Evolutionary conservation across 1,140 invertebrate genomes (phyloP), one percentile per base, ranked within the genome.

Genomic region (Lysiphlebus fabarum): DNA sequence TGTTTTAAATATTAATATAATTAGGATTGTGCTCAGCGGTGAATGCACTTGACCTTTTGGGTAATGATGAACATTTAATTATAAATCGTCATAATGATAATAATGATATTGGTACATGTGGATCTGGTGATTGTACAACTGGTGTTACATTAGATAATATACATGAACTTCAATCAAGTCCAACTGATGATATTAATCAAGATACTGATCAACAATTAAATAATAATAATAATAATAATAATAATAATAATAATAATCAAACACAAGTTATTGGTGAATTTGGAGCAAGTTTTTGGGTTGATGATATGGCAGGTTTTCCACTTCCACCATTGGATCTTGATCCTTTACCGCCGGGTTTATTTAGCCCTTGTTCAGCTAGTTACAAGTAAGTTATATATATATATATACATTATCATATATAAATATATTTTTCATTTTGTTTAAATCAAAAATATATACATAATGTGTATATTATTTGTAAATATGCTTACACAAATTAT

Each of bases 301-400:
- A 90, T 74, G 89, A 91, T 67, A 90, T 91, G 88, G 88, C 86
- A 36, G 89, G 88, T 17, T 91, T 91, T 75, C 87, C 88, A 1
- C 71, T 91, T 48, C 86, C 87, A 43, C 85, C 88, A 3, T 76
- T 91, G 48, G 89, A 92, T 66, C 77, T 91, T 65, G 89, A 91
- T 67, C 89, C 89, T 6, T 70, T 90, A 47, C 87, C 88, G 2
- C 71, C 77, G 36, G 63, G 45, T 83, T 85, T 70, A 73, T 91
- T 90, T 71, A 90, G 88, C 62, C 88, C 88, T 0, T 84, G 82
- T 64, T 87, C 87, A 48, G 73, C 72, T n/a, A 84, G 82, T 48
- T 90, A 89, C 77, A 89, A 89, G 86, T 88, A 67, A 84, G 83
- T 61, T 48, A 44, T 5, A 44, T n/a, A n/a, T n/a, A n/a, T n/a